Evolutionary conservation across 2,113 vertebrate species (phyloP).

Genomic region (Paradoxurus hermaphroditus): DNA sequence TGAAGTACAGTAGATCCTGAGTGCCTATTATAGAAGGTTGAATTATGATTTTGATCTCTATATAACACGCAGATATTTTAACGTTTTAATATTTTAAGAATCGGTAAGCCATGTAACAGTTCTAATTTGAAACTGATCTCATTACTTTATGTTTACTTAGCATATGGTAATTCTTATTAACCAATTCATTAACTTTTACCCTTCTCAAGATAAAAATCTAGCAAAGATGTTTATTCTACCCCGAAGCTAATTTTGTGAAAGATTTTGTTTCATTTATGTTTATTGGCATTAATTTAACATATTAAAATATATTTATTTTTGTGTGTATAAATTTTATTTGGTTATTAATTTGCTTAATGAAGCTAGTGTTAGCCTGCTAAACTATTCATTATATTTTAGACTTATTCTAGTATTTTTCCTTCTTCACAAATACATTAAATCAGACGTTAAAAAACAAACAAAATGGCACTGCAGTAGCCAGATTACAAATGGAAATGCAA

Average conservation of each 20-base stretch:
- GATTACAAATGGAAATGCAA: conserved; percentile 7
- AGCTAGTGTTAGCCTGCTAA: not conserved
- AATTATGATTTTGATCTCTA: not conserved
- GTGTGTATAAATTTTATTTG: conserved; percentile 14
- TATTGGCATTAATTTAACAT: not conserved
- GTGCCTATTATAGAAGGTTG: not conserved
- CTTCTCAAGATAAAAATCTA: not conserved
- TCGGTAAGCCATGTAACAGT: not conserved
- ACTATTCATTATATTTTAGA: conserved; percentile 2
- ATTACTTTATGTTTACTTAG: conserved; percentile 30
- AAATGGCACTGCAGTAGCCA: not conserved
- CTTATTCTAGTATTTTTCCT: not conserved
- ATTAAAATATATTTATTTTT: conserved; percentile 30
- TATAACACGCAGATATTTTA: not conserved
- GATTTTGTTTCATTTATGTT: not conserved
- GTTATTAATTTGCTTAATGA: conserved; percentile 34
- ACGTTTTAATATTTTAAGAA: conserved; percentile 37
- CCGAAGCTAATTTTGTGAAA: not conserved
- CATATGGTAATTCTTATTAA: not conserved
- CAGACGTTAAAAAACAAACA: conserved; percentile 9
- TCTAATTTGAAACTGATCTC: conserved; percentile 26
- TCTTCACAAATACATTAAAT: conserved; percentile 2
- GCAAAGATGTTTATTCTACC: conserved; percentile 4
- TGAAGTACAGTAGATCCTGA: not conserved
- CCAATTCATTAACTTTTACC: conserved; percentile 10